phyloP scores from a whole-genome alignment of 2,113 vertebrate species.

The Rhea americana region DNA sequence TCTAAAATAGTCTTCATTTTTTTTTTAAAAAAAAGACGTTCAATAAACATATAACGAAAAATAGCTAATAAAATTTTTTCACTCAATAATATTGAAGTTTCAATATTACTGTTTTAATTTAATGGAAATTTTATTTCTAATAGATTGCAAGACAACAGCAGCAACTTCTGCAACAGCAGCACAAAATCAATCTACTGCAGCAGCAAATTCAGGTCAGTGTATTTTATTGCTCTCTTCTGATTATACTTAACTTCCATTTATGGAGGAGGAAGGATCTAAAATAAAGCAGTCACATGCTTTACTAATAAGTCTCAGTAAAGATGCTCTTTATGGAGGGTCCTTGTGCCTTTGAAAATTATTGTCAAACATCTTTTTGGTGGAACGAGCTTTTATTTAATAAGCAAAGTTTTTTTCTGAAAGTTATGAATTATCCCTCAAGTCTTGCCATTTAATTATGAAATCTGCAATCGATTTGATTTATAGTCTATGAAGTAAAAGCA shows the following conservation, averaged over 20 bases:
- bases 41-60: constrained; percentile 48
- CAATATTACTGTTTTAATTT: constrained; percentile 68
- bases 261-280: constrained; percentile 62
- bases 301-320: constrained; percentile 30
- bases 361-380: neutral
- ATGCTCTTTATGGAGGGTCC: constrained; percentile 14
- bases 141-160: constrained; percentile 99
- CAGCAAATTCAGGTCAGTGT: constrained; percentile 99
- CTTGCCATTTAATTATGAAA: constrained; percentile 8
- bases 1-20: neutral
- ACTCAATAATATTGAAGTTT: constrained; percentile 48
- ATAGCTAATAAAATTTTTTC: constrained; percentile 4
- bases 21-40: neutral
- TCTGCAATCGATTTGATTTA: constrained; percentile 23
- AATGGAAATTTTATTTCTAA: constrained; percentile 77
- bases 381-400: neutral
- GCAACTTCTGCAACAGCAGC: constrained; percentile 99
- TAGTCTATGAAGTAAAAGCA: neutral
- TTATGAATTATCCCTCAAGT: constrained; percentile 8
- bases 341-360: constrained; percentile 5
- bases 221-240: constrained; percentile 76
- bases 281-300: constrained; percentile 45
- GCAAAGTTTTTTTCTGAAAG: constrained; percentile 6
- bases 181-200: constrained; percentile 99
- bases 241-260: constrained; percentile 66